Conservation (phyloP, 2,888 invertebrate species). For the Caenorhabditis imperialis region DNA sequence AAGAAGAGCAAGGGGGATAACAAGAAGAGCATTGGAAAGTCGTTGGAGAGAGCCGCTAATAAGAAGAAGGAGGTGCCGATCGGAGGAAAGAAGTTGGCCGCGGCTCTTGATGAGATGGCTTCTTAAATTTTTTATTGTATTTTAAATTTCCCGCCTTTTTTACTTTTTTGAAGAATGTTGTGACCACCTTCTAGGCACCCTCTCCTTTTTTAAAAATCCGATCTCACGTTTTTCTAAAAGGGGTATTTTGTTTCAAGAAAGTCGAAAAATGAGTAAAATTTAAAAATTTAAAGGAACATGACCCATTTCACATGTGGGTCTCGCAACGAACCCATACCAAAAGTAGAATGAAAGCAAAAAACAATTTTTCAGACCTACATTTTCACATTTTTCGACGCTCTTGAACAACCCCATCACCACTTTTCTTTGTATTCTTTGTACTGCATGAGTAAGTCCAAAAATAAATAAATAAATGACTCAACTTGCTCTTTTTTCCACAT, state of each 20-base stretch:
- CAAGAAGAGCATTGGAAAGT: conserved; percentile 43
- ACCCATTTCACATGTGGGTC: no score
- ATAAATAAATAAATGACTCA: no score
- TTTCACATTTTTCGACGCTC: no score
- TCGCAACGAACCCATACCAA: no score
- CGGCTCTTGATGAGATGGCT: conserved; percentile 40
- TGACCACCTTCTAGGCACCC: conserved; percentile 24
- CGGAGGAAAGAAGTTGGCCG: conserved; percentile 52
- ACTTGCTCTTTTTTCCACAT: no score
- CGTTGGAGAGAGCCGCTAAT: conserved; percentile 50
- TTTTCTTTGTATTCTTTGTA: no score
- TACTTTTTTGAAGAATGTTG: conserved; percentile 24
- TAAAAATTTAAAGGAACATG: conserved; percentile 13
- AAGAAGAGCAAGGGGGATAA: conserved; percentile 53
- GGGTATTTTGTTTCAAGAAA: neutral
- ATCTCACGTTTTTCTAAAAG: conserved; percentile 38
- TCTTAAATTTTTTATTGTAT: conserved; percentile 9
- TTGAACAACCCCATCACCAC: no score
- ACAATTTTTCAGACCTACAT: no score
- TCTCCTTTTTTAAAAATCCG: conserved; percentile 9
- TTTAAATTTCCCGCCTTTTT: neutral
- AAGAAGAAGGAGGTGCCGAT: conserved; percentile 50
- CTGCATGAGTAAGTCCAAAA: no score
- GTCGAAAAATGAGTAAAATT: neutral
- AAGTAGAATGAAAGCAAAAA: no score